Evolutionary conservation across 2,113 vertebrate species (phyloP), one percentile per base, ranked within the genome.

Genomic region (Strix aluco): DNA sequence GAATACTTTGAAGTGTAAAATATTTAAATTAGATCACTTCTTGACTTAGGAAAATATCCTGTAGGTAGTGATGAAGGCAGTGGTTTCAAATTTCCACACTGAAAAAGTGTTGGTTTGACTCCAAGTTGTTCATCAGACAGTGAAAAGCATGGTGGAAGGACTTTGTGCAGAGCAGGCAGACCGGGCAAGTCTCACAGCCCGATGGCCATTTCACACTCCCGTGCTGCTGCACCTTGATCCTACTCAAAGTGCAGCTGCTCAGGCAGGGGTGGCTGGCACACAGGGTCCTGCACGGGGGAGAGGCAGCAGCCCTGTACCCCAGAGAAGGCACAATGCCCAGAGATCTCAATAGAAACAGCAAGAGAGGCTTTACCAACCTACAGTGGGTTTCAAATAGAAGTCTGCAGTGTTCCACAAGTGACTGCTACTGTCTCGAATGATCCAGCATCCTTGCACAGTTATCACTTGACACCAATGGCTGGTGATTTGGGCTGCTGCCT

Each of bases 171-270:
- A 27, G 55, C 2, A 7, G 29, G 47, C 51, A 34, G 40, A 17
- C 25, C 63, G 12, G 66, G 55, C 59, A 29, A 38, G n/a, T 16
- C 34, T 22, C 52, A 8, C 40, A 62, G 55, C 36, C 58, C 9
- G 0, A 1, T 5, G 32, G 42, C 51, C 40, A 3, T 15, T 36
- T 38, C 81, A 71, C 65, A 11, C 69, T 20, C 2, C 0, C 2
- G 0, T 2, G 63, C 65, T 90, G 73, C 73, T 42, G 44, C 63
- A 10, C 32, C 70, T 36, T 10, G 2, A 44, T 18, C 49, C 70
- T 38, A 13, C 73, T 21, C 74, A 22, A 11, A 4, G 23, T 1
- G 21, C 84, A 85, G 87, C 87, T 96, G 94, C 91, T 49, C 2
- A 10, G 55, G 27, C 59, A 46, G 42, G 11, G 9, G 73, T 2